phyloP scores from a whole-genome alignment of 1,140 invertebrate species.

The Drosophila erecta region DNA sequence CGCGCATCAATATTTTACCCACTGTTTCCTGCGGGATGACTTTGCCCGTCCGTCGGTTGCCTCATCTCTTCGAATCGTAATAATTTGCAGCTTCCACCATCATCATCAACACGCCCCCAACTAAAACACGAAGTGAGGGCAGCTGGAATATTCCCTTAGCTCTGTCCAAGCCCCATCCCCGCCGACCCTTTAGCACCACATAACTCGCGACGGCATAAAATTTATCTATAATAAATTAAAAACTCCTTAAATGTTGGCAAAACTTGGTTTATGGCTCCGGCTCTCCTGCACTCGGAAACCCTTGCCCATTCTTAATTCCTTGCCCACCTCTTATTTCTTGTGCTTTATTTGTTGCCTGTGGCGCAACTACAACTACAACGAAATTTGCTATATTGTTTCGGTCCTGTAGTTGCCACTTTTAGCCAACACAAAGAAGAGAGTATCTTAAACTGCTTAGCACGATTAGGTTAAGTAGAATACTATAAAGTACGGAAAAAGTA shows the following conservation, averaged over 20 bases:
- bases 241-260: slow-evolving; percentile 80
- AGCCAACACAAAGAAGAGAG: not conserved
- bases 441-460: not conserved
- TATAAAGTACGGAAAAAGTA: not conserved
- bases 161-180: slow-evolving; percentile 1
- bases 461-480: not conserved
- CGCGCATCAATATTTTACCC: not conserved
- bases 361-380: slow-evolving; percentile 30
- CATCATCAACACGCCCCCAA: slow-evolving; percentile 74
- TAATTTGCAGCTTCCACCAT: slow-evolving; percentile 68
- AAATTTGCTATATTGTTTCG: slow-evolving; percentile 47
- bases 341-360: slow-evolving; percentile 62
- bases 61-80: slow-evolving; percentile 32
- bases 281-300: slow-evolving; percentile 3
- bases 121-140: slow-evolving; percentile 30
- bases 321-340: slow-evolving; percentile 46
- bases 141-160: slow-evolving; percentile 33
- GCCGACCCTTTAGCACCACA: slow-evolving; percentile 12
- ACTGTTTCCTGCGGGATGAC: slow-evolving; percentile 23
- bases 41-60: not conserved
- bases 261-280: slow-evolving; percentile 51
- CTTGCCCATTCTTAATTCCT: slow-evolving; percentile 4
- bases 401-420: slow-evolving; percentile 33
- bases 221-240: slow-evolving; percentile 84
- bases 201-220: slow-evolving; percentile 50